A percentile compares a stretch with the other conserved stretches of the same genome.
Evolutionary conservation across 1,140 invertebrate species (phyloP).

Genomic region (Geopemphigus sp.): DNA sequence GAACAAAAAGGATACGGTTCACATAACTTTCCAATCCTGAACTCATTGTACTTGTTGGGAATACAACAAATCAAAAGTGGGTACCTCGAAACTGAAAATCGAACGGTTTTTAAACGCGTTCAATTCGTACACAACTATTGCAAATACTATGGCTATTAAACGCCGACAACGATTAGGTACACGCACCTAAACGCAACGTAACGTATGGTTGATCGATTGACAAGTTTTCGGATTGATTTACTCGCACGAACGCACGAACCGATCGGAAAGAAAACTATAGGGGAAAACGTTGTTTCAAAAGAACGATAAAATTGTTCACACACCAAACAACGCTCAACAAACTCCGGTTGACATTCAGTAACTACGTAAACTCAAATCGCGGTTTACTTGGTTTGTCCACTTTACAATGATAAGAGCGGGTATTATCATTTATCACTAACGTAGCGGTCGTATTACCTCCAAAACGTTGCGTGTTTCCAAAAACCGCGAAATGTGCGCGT

Average conservation of each 20-base stretch:
- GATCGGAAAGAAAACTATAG: not conserved
- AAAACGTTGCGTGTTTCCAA: too few relatives aligned
- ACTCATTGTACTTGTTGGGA: slow-evolving; percentile 19
- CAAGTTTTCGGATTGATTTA: not conserved
- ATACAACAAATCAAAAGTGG: not conserved
- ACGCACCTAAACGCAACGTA: too few relatives aligned
- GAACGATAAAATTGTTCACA: not conserved
- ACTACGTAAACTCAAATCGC: slow-evolving; percentile 15
- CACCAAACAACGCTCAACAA: not conserved
- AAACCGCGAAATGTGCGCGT: too few relatives aligned
- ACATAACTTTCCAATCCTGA: slow-evolving; percentile 73
- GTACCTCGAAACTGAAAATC: not conserved
- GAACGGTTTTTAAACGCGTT: not conserved
- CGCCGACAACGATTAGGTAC: not conserved
- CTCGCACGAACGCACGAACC: not conserved
- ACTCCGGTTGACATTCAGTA: too few relatives aligned
- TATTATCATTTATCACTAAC: not conserved
- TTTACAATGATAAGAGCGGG: slow-evolving; percentile 2
- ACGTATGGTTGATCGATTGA: too few relatives aligned
- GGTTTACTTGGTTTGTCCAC: not conserved
- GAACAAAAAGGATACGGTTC: slow-evolving; percentile 73
- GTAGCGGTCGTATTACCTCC: too few relatives aligned
- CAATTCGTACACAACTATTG: not conserved
- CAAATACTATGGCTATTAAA: not conserved
- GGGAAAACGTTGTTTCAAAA: not conserved